These are phyloP conservation scores for Camarhynchus parvulus DNA, from an alignment of 2,113 vertebrate species.

Conservation along the genomic window DNA sequence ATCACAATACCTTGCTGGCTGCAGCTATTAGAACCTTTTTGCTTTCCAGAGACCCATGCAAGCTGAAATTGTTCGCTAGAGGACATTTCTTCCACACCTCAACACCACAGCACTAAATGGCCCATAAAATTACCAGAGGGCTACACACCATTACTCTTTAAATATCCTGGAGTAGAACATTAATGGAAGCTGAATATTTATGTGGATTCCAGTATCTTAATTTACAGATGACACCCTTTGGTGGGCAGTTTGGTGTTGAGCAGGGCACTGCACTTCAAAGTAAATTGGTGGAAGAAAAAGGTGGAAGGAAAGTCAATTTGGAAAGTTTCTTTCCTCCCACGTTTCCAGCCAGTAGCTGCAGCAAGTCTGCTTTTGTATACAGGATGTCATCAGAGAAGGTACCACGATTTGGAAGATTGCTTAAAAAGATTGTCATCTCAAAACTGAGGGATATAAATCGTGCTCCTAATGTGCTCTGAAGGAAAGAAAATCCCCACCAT, in stretches of 20 bases:
- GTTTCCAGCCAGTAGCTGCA: not conserved
- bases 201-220: not conserved
- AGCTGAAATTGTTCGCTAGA: not conserved
- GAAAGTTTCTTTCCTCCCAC: not conserved
- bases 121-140: constrained; percentile 18
- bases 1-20: constrained; percentile 1
- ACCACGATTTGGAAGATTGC: not conserved
- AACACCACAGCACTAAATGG: constrained; percentile 13
- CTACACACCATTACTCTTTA: constrained; percentile 16
- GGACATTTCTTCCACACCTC: constrained; percentile 13
- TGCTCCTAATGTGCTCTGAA: not conserved
- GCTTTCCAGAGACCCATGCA: constrained; percentile 2
- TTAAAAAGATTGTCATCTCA: not conserved
- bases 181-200: constrained; percentile 18
- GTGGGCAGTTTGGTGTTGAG: not conserved
- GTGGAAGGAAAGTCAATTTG: not conserved
- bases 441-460: not conserved
- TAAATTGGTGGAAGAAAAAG: not conserved
- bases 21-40: not conserved
- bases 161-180: not conserved
- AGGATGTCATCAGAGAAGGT: not conserved
- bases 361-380: not conserved
- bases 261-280: not conserved
- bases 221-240: not conserved
- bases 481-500: not conserved